These are phyloP conservation scores for Monarcha castaneiventris DNA, from an alignment of 2,113 vertebrate species.

Conservation along the genomic window DNA sequence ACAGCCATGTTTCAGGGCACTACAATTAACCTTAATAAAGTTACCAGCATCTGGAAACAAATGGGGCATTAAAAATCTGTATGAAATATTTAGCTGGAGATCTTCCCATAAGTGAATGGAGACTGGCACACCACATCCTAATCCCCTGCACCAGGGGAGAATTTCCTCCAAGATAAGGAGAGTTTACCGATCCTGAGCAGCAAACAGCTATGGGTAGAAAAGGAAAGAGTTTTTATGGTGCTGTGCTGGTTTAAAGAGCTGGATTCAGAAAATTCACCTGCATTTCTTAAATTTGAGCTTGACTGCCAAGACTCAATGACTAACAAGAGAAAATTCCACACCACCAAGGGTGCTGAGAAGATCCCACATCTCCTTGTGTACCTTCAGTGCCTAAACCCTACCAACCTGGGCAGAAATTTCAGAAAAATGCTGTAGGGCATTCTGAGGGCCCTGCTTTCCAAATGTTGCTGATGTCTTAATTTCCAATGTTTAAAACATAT, in stretches of 20 bases:
- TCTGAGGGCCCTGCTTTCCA: not conserved
- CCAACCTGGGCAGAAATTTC: not conserved
- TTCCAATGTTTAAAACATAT: not conserved
- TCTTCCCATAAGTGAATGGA: not conserved
- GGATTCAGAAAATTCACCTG: not conserved
- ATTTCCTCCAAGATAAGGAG: not conserved
- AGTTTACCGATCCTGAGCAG: not conserved
- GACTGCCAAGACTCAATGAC: not conserved
- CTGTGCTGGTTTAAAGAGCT: not conserved
- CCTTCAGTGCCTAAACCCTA: not conserved
- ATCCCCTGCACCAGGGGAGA: not conserved
- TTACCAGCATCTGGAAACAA: constrained; percentile 57
- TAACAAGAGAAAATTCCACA: not conserved
- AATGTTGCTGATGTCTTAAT: not conserved
- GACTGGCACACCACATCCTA: not conserved
- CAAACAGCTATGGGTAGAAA: not conserved
- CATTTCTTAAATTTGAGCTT: not conserved
- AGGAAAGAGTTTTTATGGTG: not conserved
- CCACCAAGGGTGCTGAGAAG: not conserved
- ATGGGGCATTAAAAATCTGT: constrained; percentile 46
- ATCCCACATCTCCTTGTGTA: not conserved
- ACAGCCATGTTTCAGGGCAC: constrained; percentile 17
- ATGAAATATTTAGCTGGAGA: constrained; percentile 43
- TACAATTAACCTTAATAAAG: constrained; percentile 65
- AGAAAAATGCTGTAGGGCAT: not conserved